A percentile compares a stretch with the other conserved stretches of the same genome.
Conservation (phyloP, 1,140 invertebrate genomes). For the Drosophila baimaii region DNA sequence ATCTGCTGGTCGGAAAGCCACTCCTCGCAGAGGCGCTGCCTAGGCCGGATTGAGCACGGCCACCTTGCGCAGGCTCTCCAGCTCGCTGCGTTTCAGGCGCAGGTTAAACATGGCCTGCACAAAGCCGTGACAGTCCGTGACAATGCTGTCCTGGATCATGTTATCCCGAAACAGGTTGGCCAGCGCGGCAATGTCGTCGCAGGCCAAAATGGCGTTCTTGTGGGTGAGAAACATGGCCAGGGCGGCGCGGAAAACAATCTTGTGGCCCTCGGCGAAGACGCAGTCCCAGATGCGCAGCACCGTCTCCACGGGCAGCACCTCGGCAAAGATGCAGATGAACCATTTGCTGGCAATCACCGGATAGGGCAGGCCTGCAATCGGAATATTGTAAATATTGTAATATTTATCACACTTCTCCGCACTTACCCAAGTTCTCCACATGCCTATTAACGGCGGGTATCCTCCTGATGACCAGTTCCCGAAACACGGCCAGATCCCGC, state of each 20-base stretch:
- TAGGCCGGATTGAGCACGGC: conserved; percentile 77
- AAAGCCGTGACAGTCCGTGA: conserved; percentile 91
- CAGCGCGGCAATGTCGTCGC: conserved; percentile 89
- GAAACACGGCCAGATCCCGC: conserved; percentile 94
- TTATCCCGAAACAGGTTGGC: conserved; percentile 88
- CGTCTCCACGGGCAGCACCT: conserved; percentile 96
- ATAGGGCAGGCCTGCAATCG: conserved; percentile 89
- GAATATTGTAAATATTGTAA: background rate
- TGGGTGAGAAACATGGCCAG: conserved; percentile 91
- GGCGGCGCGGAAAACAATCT: conserved; percentile 91
- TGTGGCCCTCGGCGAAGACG: conserved; percentile 96
- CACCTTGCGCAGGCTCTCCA: conserved; percentile 86
- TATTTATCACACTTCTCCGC: background rate
- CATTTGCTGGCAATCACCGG: conserved; percentile 95
- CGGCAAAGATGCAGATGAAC: conserved; percentile 96
- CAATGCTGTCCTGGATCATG: conserved; percentile 88
- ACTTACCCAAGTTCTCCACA: conserved; percentile 88
- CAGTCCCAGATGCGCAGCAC: conserved; percentile 97
- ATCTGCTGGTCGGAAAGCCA: conserved; percentile 33
- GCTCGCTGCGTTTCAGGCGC: conserved; percentile 87
- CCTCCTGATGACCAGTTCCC: conserved; percentile 92
- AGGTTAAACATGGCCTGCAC: conserved; percentile 90
- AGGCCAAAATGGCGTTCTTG: conserved; percentile 87
- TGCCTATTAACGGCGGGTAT: conserved; percentile 92
- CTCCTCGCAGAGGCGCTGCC: conserved; percentile 28